Percentiles rank a stretch among this genome's conserved stretches.
Conservation (phyloP, 2,888 invertebrate species). For the Brachyopa scutellaris region DNA sequence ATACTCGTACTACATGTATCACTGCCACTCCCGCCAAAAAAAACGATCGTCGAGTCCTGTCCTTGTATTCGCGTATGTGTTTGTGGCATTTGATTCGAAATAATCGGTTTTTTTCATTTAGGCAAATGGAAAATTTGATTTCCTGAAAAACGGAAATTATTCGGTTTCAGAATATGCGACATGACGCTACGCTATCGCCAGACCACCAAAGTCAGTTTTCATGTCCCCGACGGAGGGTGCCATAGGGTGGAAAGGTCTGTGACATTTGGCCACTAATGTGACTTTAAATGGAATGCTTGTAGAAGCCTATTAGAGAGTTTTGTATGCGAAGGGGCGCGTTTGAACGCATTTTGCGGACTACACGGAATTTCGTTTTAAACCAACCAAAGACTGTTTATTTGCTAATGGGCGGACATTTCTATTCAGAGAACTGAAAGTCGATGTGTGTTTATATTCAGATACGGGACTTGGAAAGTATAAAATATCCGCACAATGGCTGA, state of each 20-base stretch:
- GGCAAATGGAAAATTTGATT: slow-evolving; percentile 47
- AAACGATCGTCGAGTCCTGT: too few species aligned
- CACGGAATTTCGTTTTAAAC: slow-evolving; percentile 9
- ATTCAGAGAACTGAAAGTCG: neutral
- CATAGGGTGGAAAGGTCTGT: slow-evolving; percentile 8
- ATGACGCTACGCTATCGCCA: neutral
- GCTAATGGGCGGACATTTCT: neutral
- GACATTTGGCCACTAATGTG: slow-evolving; percentile 37
- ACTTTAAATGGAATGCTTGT: slow-evolving; percentile 28
- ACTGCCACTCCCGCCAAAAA: neutral
- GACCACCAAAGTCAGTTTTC: neutral
- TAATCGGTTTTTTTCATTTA: slow-evolving; percentile 32
- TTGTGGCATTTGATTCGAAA: slow-evolving; percentile 31
- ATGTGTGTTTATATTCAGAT: slow-evolving; percentile 12
- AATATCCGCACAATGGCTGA: slow-evolving; percentile 2
- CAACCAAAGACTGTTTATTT: slow-evolving; percentile 14
- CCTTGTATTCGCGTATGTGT: too few species aligned
- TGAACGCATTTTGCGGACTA: neutral
- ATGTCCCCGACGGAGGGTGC: neutral
- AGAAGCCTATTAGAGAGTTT: neutral
- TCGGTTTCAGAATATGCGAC: neutral
- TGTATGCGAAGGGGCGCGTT: neutral
- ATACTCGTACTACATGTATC: too few species aligned
- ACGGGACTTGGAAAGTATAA: neutral
- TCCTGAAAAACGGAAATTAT: slow-evolving; percentile 42